phyloP scores from a whole-genome alignment of 2,888 invertebrate genomes.

The Diaphora mendica region DNA sequence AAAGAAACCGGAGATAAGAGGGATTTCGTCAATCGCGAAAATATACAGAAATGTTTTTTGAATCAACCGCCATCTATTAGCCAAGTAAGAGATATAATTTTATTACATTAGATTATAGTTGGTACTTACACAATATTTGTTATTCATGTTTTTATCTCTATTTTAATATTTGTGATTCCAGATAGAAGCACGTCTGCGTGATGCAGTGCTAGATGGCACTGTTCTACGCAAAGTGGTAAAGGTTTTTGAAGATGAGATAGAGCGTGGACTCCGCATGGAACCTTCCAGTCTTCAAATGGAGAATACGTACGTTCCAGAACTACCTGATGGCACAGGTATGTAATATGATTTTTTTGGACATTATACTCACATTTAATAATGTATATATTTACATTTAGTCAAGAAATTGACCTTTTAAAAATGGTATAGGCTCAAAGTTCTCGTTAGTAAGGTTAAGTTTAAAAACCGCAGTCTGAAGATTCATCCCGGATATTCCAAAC shows the following conservation, averaged over 20 bases:
- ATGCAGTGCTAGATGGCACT: slow-evolving; percentile 66
- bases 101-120: neutral
- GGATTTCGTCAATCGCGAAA: too few species aligned
- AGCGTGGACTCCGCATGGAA: slow-evolving; percentile 86
- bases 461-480: neutral
- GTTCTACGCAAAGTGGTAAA: slow-evolving; percentile 82
- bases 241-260: slow-evolving; percentile 88
- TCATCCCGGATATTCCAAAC: neutral
- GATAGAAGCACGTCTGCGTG: slow-evolving; percentile 64
- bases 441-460: neutral
- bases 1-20: too few species aligned
- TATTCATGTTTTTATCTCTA: neutral
- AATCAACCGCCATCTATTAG: neutral
- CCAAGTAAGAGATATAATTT: neutral
- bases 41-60: neutral
- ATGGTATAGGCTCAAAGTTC: too few species aligned
- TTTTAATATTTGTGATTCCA: slow-evolving; percentile 38
- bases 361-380: too few species aligned
- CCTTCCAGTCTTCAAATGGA: slow-evolving; percentile 91
- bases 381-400: too few species aligned
- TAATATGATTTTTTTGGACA: neutral
- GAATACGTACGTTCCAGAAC: slow-evolving; percentile 91
- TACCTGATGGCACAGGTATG: slow-evolving; percentile 89
- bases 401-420: neutral
- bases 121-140: neutral